phyloP scores from a whole-genome alignment of 2,888 invertebrate species.

The Dusona sp. region DNA sequence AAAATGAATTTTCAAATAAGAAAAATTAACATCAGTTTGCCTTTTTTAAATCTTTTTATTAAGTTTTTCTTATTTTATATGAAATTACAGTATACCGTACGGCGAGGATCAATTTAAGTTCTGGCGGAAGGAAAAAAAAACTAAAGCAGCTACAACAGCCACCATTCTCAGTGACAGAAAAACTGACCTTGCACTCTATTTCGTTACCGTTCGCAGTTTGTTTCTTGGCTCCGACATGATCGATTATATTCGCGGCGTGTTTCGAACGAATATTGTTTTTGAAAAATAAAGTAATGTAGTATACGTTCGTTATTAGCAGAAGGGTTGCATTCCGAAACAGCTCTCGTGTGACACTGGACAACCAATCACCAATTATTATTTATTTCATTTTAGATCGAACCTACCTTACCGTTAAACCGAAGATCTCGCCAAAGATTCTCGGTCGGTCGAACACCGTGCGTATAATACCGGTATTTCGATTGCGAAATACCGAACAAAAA shows the following conservation, averaged over 20 bases:
- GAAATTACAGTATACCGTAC: neutral
- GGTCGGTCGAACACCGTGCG: too few relatives aligned
- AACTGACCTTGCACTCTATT: constrained; percentile 8
- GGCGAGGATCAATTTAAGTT: neutral
- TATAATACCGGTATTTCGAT: too few relatives aligned
- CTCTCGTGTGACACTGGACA: too few relatives aligned
- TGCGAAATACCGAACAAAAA: too few relatives aligned
- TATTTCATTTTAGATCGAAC: too few relatives aligned
- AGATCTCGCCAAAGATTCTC: too few relatives aligned
- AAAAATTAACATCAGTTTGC: too few relatives aligned
- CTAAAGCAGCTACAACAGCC: neutral
- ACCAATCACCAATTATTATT: too few relatives aligned
- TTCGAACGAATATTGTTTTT: neutral
- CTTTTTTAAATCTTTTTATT: neutral
- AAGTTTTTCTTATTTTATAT: neutral
- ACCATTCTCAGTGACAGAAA: neutral
- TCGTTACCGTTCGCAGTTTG: neutral
- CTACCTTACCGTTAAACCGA: too few relatives aligned
- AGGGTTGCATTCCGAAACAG: too few relatives aligned
- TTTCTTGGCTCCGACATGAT: neutral
- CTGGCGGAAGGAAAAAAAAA: neutral
- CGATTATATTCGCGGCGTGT: neutral
- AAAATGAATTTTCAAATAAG: neutral
- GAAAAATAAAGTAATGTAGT: neutral
- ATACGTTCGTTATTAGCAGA: neutral